Conservation (phyloP, 1,140 invertebrate genomes). For the Drepana arcuata region DNA sequence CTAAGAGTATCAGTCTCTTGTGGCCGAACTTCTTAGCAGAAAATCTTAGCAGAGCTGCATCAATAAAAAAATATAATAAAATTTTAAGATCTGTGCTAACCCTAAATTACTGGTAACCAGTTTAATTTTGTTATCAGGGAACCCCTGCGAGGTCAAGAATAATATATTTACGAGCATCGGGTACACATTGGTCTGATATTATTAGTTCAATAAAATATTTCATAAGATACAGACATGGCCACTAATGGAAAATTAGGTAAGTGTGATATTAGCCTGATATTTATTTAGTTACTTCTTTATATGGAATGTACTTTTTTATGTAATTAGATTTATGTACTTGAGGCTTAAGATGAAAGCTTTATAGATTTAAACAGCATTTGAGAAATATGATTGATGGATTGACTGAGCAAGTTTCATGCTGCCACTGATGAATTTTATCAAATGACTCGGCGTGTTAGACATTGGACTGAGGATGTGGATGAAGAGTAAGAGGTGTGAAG, state of each 20-base stretch:
- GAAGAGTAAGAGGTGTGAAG: no score
- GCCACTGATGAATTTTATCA: no score
- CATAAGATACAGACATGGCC: constrained; percentile 41
- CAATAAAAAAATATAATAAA: no score
- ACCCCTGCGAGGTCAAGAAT: constrained; percentile 54
- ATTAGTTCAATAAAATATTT: constrained; percentile 19
- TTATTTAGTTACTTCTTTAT: background rate
- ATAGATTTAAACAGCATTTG: no score
- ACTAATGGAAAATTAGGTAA: constrained; percentile 61
- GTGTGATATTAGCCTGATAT: constrained; percentile 4
- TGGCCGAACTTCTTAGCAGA: no score
- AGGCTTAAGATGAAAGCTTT: background rate
- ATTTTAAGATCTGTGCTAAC: no score
- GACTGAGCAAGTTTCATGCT: no score
- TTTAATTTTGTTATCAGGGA: constrained; percentile 46
- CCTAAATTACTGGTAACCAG: constrained; percentile 35
- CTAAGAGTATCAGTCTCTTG: no score
- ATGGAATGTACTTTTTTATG: background rate
- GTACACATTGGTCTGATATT: constrained; percentile 7
- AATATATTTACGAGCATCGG: constrained; percentile 8
- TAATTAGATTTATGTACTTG: background rate
- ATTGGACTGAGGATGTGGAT: no score
- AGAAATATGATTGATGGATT: no score
- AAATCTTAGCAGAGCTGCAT: no score
- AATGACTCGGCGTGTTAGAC: no score